Base-by-base conservation (phyloP, 1,140 invertebrate species). In the Cotesia chilonis region DNA sequence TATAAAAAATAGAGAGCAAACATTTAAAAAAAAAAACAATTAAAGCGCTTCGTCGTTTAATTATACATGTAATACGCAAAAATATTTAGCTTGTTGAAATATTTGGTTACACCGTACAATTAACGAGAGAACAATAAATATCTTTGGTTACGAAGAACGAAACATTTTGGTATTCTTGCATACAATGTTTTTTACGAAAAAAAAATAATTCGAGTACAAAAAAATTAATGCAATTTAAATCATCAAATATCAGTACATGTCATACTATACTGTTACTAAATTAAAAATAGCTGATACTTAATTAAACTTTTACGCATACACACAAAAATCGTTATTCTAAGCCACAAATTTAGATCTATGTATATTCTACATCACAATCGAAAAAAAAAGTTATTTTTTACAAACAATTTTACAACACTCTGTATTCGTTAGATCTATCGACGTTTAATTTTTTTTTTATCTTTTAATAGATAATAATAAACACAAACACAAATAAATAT, bases 1-100 rank as follows among this genome's bases (percentile, higher is more conserved):
- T 84, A 84, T 80, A 76, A 84, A 85, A 84, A 85, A 85, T 85
- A 85, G 84, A 85, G 84, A 85, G 84, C 82, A 82, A 84, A 84
- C 81, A 80, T 81, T 74, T 51, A 6, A 6, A 4, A 47, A 6
- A 5, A 47, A 47, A 47, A 70, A 80, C 73, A 77, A 69, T 77
- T 70, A 68, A 73, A 66, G 67, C 59, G 70, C 51, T 70, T 69
- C 47, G 75, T 72, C 68, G 70, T 68, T 74, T 68, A 67, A 69
- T 77, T 80, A 82, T 81, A 80, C 79, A 77, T 76, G 80, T 83
- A 81, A 81, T 71, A 72, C 83, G 81, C 81, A 63, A 76, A 83
- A 85, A 85, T 84, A 85, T 84, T 76, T 75, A 55, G 9, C 10
- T 78, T 80, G 77, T 73, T 81, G 81, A 80, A 83, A 85, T 84